phyloP scores from a whole-genome alignment of 92 coral and sea anemone genomes.

The Parazoanthus darwini region DNA sequence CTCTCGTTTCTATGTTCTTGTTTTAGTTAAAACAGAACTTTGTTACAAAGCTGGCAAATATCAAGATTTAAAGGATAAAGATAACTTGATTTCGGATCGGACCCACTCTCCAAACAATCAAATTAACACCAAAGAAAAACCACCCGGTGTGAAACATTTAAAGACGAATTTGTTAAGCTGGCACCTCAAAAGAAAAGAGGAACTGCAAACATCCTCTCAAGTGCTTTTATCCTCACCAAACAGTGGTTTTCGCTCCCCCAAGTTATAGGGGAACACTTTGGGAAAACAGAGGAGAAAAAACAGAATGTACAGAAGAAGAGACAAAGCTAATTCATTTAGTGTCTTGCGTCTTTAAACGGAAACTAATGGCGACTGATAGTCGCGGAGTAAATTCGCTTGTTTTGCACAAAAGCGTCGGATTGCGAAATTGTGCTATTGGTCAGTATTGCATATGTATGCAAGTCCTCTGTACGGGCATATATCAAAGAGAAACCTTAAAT shows the following conservation, averaged over 20 bases:
- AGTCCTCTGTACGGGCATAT: background rate
- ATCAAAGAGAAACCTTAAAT: conserved; percentile 8
- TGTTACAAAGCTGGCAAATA: conserved; percentile 8
- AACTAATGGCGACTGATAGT: conserved; percentile 62
- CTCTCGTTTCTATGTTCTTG: background rate
- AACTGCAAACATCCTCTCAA: background rate
- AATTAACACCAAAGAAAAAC: conserved; percentile 29
- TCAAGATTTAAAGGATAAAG: conserved; percentile 14
- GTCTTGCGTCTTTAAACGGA: conserved; percentile 50
- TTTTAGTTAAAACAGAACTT: background rate
- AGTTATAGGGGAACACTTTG: no score
- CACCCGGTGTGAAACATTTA: conserved; percentile 36
- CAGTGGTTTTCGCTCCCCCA: background rate
- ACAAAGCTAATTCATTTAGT: conserved; percentile 29
- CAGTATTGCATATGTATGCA: background rate
- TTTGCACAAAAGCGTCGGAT: background rate
- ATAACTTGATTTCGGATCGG: background rate
- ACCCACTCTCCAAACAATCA: background rate
- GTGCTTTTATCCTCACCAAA: background rate
- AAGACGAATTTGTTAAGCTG: conserved; percentile 33
- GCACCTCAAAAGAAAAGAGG: background rate
- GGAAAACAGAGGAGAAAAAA: background rate
- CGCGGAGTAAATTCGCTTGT: conserved; percentile 48
- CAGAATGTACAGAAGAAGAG: conserved; percentile 3
- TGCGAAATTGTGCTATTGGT: background rate